phyloP scores from a whole-genome alignment of 2,888 invertebrate genomes.

The Drosophila mettleri region DNA sequence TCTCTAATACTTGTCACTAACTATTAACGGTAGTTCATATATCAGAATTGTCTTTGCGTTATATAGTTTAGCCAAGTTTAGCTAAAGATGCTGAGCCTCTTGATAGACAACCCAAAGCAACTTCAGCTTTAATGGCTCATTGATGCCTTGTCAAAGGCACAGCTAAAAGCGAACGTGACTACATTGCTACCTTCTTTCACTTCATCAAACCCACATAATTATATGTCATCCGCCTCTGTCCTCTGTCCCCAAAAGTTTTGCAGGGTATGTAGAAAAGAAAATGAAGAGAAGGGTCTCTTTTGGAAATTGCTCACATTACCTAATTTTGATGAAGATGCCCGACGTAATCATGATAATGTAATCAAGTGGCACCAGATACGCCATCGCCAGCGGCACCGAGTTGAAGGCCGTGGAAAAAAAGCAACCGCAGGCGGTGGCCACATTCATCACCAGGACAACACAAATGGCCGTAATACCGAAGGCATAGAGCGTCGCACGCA shows the following conservation, averaged over 20 bases:
- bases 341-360: conserved; percentile 94
- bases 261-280: neutral
- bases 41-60: too few relatives aligned
- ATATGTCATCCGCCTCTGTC: neutral
- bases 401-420: conserved; percentile 94
- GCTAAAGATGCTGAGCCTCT: too few relatives aligned
- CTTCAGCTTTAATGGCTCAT: too few relatives aligned
- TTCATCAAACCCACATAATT: neutral
- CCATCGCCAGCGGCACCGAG: conserved; percentile 92
- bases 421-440: conserved; percentile 94
- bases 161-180: neutral
- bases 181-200: neutral
- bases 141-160: neutral
- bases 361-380: conserved; percentile 94
- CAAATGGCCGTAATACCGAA: conserved; percentile 89
- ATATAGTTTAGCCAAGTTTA: too few relatives aligned
- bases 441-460: conserved; percentile 92
- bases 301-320: conserved; percentile 85
- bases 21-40: neutral
- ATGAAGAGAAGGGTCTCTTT: neutral
- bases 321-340: conserved; percentile 92
- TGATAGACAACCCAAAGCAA: too few relatives aligned
- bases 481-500: conserved; percentile 89
- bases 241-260: neutral
- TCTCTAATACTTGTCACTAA: neutral